Evolutionary conservation across 2,113 vertebrate genomes (phyloP).

Genomic region (Rynchops niger): DNA sequence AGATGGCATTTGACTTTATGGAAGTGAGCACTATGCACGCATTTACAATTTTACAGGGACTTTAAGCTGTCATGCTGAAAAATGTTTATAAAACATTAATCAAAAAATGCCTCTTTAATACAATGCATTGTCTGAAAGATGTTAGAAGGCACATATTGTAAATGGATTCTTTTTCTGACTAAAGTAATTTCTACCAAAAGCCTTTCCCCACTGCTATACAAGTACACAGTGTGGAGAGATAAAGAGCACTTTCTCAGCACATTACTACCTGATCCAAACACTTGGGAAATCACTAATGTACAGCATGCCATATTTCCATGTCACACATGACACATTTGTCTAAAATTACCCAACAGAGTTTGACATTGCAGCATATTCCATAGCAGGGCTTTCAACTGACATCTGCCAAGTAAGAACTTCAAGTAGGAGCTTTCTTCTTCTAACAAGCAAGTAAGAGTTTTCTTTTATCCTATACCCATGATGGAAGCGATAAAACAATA

Average conservation of each 20-base stretch:
- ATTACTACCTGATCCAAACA: constrained; percentile 88
- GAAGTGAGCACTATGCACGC: constrained; percentile 85
- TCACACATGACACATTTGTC: constrained; percentile 89
- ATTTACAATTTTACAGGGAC: constrained; percentile 84
- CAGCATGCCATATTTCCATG: constrained; percentile 85
- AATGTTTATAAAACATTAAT: constrained; percentile 99
- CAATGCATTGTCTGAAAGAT: constrained; percentile 91
- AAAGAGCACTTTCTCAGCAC: constrained; percentile 87
- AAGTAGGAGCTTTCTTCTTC: constrained; percentile 79
- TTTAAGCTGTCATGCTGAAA: constrained; percentile 85
- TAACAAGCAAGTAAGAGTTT: constrained; percentile 76
- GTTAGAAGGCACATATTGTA: constrained; percentile 94
- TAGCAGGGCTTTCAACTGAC: constrained; percentile 83
- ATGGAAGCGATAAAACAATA: constrained; percentile 80
- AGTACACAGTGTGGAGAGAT: constrained; percentile 86
- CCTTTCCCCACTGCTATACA: constrained; percentile 82
- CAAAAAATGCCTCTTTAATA: constrained; percentile 97
- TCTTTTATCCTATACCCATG: constrained; percentile 86
- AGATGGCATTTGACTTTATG: constrained; percentile 89
- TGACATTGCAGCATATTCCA: constrained; percentile 84
- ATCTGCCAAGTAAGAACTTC: constrained; percentile 80
- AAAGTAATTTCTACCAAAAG: constrained; percentile 89
- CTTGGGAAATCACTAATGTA: constrained; percentile 92
- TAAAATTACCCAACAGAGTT: constrained; percentile 89
- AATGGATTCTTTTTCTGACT: constrained; percentile 97